These are phyloP conservation scores for Tetramorium parvispinum DNA, from an alignment of 1,140 invertebrate species.

Conservation along the genomic window DNA sequence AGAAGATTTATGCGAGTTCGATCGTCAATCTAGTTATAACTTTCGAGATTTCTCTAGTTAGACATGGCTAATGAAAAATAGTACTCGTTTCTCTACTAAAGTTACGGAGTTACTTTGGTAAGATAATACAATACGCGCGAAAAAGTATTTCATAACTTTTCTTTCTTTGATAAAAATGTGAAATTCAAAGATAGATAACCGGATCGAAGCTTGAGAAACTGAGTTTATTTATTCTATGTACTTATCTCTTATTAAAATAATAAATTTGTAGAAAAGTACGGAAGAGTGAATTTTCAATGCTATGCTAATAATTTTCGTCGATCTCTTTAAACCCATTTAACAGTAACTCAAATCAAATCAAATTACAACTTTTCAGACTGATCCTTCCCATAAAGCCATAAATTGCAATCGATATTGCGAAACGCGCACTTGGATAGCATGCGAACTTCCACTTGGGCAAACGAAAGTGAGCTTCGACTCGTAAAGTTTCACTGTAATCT, in stretches of 20 bases:
- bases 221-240: not conserved
- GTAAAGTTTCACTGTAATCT: slow-evolving; percentile 58
- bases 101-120: not conserved
- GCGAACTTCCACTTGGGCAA: slow-evolving; percentile 18
- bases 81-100: not conserved
- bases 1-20: slow-evolving; percentile 66
- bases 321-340: not conserved
- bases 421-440: slow-evolving; percentile 14
- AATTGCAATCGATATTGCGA: slow-evolving; percentile 28
- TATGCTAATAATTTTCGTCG: not conserved
- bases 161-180: not conserved
- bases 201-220: not conserved
- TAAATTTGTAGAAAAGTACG: not conserved
- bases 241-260: not conserved
- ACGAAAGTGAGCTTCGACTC: slow-evolving; percentile 52
- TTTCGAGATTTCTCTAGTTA: slow-evolving; percentile 55
- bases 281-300: not conserved
- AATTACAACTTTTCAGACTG: not conserved
- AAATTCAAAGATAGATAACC: not conserved
- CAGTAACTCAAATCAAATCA: too few species aligned
- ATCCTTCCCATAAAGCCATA: not conserved
- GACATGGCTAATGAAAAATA: slow-evolving; percentile 25
- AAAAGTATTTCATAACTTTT: slow-evolving; percentile 10
- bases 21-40: slow-evolving; percentile 40
- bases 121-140: not conserved